Evolutionary conservation across 2,113 vertebrate genomes (phyloP), one percentile per base, ranked within the genome.

Genomic region (Okapia johnstoni): DNA sequence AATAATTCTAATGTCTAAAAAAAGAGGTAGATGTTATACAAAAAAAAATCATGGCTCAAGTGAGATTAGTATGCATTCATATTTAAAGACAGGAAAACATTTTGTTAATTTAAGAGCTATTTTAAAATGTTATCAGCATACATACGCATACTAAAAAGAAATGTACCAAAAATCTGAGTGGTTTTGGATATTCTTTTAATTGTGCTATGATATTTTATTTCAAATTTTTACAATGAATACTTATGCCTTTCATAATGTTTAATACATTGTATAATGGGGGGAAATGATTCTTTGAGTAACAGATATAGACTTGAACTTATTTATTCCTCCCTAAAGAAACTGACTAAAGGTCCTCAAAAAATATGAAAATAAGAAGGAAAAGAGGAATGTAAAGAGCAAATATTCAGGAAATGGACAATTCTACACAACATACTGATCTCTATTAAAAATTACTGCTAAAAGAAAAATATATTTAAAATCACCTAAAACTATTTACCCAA

Each of bases 41-140:
- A 85, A 94, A 48, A 94, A 84, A 15, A 50, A 40, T 40, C 15
- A 63, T 13, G 26, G 14, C 76, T n/a, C n/a, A 60, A 85, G 50
- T 73, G 13, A 46, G 76, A 87, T 50, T 88, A 88, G 0, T 88
- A 87, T 84, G 36, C 13, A 66, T 33, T 90, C 54, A 63, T 52
- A 90, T 30, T 43, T 88, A 95, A 92, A 61, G 23, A 90, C 2
- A 96, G 21, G n/a, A 89, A 95, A 93, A 95, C 84, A 4, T 43
- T 79, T 60, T 52, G 19, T 12, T 77, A 70, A 88, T 46, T 87
- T 50, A 93, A 90, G 23, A 93, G 76, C 6, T 43, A 91, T 52
- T 50, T 87, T 11, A 85, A 95, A 83, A 83, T 9, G 9, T 63
- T 63, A 48, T 25, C n/a, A 89, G 89, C 46, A 85, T 58, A 73